Evolutionary conservation across 2,888 invertebrate species (phyloP), one percentile per base, ranked within the genome.

Genomic region (Monoplex corrugatus): DNA sequence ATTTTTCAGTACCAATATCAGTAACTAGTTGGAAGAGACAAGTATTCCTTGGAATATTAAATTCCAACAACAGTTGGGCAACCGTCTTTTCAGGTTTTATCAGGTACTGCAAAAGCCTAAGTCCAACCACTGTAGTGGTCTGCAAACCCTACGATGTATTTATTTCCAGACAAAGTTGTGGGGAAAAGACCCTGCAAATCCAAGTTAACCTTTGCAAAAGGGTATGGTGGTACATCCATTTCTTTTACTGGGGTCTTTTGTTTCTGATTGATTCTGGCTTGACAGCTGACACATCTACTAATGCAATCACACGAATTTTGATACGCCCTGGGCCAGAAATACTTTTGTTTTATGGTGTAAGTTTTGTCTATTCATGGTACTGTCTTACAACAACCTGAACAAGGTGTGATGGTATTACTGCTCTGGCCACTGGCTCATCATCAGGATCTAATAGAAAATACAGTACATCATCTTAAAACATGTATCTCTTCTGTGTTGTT

Each of bases 131-230:
- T 86, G 63, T 75, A 89, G 19, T 85, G 85, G 40, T 85, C 44
- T 0, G 85, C 89, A 84, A 89, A 85, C 19, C 57, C 44, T 0
- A 83, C 32, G 10, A 86, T 87, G 63, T 89, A 90, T 28, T 85
- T 87, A 38, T 90, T 90, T 3, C 90, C 90, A 8, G 89, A 90
- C 40, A 89, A 28, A 35, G 87, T 38, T 40, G n/a, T 82, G 0
- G 90, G 89, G 57, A 89, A 90, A 28, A 87, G 90, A 0, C 90
- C 90, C 19, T 87, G 87, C 32, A 90, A 32, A 89, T 75, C 75
- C 6, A 75, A 6, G 38, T 63, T 87, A 13, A 90, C 82, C 45
- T 87, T 87, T 13, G 84, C 87, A 44, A 89, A 75, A 32, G 89
- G 43, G 38, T 87, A 89, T 1, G 89, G 89, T n/a, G 89, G 87